These are phyloP conservation scores for Pogonocichla stellata DNA, from an alignment of 2,113 vertebrate species.

Conservation along the genomic window DNA sequence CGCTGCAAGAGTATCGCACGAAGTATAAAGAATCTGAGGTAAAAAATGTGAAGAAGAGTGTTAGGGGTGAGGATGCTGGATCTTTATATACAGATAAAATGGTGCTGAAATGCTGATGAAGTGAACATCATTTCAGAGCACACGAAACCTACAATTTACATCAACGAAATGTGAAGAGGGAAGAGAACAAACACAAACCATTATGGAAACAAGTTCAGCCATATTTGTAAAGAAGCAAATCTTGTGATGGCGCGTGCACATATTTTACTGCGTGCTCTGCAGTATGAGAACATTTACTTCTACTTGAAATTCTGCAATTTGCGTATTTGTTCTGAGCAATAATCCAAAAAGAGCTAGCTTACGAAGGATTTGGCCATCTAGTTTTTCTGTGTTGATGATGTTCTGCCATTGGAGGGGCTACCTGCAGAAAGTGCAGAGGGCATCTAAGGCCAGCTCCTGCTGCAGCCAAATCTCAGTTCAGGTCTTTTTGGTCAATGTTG, in stretches of 20 bases:
- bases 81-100: constrained; percentile 58
- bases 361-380: neutral
- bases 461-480: neutral
- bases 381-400: neutral
- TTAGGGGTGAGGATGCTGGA: constrained; percentile 41
- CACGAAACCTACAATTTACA: constrained; percentile 65
- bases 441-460: neutral
- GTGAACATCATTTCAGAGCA: constrained; percentile 62
- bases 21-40: constrained; percentile 48
- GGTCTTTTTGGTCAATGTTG: neutral
- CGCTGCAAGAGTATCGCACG: constrained; percentile 5
- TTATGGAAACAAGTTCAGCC: constrained; percentile 65
- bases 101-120: constrained; percentile 64
- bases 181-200: constrained; percentile 53
- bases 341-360: neutral
- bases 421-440: neutral
- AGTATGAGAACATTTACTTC: constrained; percentile 52
- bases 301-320: constrained; percentile 31
- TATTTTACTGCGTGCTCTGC: constrained; percentile 50
- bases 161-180: constrained; percentile 49
- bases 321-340: neutral
- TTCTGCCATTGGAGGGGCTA: neutral
- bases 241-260: constrained; percentile 50
- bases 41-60: constrained; percentile 48
- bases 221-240: constrained; percentile 53